Evolutionary conservation across 2,888 invertebrate species (phyloP).

Genomic region (Leptura quadrifasciata): DNA sequence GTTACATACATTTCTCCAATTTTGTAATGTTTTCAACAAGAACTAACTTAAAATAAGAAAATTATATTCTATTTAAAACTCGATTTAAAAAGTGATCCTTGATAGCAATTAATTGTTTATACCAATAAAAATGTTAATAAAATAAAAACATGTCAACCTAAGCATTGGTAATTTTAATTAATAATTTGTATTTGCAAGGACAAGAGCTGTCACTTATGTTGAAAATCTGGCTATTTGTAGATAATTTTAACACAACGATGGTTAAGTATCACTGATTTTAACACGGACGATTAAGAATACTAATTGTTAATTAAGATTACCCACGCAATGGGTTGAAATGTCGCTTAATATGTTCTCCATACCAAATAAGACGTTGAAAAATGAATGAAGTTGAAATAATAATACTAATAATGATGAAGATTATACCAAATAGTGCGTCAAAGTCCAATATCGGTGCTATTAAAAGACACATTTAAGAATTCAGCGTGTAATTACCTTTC

Average conservation of each 20-base stretch:
- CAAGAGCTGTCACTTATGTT: constrained; percentile 10
- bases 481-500: too few species aligned
- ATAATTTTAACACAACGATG: not conserved
- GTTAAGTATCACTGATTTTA: constrained; percentile 7
- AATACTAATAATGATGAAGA: too few species aligned
- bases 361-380: too few species aligned
- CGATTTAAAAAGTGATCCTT: not conserved
- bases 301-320: not conserved
- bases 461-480: too few species aligned
- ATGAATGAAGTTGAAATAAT: too few species aligned
- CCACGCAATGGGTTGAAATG: not conserved
- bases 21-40: not conserved
- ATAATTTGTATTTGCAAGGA: not conserved
- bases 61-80: not conserved
- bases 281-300: constrained; percentile 1
- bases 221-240: not conserved
- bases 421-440: too few species aligned
- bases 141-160: not conserved
- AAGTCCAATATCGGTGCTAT: too few species aligned
- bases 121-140: not conserved
- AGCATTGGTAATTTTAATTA: not conserved
- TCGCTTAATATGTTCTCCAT: not conserved
- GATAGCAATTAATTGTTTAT: not conserved
- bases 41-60: not conserved
- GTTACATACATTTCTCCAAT: not conserved